These are phyloP conservation scores for Labroides dimidiatus DNA, from an alignment of 2,797 vertebrate genomes.

Conservation along the genomic window DNA sequence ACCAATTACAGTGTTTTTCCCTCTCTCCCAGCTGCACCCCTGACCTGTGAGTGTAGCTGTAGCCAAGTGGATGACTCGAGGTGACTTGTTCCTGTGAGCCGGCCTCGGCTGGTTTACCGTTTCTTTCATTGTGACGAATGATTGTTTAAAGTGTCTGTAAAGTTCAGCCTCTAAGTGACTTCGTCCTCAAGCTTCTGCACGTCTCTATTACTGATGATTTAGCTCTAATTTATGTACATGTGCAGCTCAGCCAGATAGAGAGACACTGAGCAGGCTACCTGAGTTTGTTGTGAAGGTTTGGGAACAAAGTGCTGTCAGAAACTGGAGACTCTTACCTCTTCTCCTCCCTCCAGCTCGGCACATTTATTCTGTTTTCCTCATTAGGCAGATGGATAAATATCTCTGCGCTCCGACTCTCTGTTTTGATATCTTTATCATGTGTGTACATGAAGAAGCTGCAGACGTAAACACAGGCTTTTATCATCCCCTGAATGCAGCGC, in stretches of 20 bases:
- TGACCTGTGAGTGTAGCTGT: constrained; percentile 41
- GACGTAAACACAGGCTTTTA: constrained; percentile 73
- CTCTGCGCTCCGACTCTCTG: constrained; percentile 43
- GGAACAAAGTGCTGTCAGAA: too few relatives aligned
- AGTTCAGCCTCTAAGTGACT: constrained; percentile 30
- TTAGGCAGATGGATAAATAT: constrained; percentile 62
- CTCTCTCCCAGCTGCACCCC: constrained; percentile 19
- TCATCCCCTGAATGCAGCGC: constrained; percentile 40
- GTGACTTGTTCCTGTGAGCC: constrained; percentile 39
- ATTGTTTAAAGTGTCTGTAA: constrained; percentile 38
- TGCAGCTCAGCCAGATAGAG: background rate
- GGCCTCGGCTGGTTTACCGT: background rate
- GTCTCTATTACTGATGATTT: constrained; percentile 23
- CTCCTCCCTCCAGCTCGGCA: constrained; percentile 12
- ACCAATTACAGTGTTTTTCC: constrained; percentile 61
- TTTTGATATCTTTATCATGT: constrained; percentile 77
- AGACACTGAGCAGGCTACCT: constrained; percentile 1
- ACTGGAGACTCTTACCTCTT: background rate
- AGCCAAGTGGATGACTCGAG: constrained; percentile 57
- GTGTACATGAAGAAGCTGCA: constrained; percentile 59
- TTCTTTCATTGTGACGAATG: constrained; percentile 25
- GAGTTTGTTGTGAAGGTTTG: too few relatives aligned
- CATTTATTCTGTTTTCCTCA: constrained; percentile 60
- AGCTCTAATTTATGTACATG: constrained; percentile 24
- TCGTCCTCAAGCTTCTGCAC: constrained; percentile 3